A percentile compares a stretch with the other conserved stretches of the same genome.
Evolutionary conservation across 2,797 vertebrate species (phyloP).

Genomic region (Sparus aurata): DNA sequence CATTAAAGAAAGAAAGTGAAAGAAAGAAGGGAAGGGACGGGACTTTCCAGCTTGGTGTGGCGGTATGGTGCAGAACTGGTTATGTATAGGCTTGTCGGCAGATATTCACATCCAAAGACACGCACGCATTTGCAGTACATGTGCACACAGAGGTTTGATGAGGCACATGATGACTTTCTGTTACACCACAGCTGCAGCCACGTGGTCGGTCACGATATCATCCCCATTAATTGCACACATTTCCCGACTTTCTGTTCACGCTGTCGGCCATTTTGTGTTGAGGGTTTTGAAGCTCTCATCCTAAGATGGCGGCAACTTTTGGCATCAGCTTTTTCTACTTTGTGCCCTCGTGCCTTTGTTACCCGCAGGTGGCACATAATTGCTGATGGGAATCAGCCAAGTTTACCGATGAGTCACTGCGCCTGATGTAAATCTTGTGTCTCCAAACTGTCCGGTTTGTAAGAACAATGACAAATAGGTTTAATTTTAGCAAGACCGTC

Average conservation of each 20-base stretch:
- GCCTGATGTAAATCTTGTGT: accelerated
- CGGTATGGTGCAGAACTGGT: constrained; percentile 16
- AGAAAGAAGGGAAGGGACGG: constrained; percentile 58
- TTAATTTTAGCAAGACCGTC: neutral
- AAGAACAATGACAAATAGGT: neutral
- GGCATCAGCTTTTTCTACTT: neutral
- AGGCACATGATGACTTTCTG: neutral
- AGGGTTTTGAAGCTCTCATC: accelerated
- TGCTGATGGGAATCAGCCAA: constrained; percentile 24
- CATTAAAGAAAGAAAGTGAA: constrained; percentile 63
- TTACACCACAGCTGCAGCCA: neutral
- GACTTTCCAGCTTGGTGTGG: constrained; percentile 56
- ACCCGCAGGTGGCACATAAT: accelerated
- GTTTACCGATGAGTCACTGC: neutral
- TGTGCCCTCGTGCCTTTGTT: accelerated
- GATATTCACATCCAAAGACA: accelerated
- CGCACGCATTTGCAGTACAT: neutral
- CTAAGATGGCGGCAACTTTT: constrained; percentile 45
- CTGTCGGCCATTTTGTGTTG: constrained; percentile 56
- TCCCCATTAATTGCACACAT: accelerated
- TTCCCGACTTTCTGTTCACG: neutral
- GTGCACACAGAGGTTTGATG: neutral
- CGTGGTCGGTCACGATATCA: too few species aligned
- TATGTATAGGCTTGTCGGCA: neutral
- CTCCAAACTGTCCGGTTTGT: accelerated